Base-by-base conservation (phyloP, 2,888 invertebrate genomes). In the Melanotus villosus region DNA sequence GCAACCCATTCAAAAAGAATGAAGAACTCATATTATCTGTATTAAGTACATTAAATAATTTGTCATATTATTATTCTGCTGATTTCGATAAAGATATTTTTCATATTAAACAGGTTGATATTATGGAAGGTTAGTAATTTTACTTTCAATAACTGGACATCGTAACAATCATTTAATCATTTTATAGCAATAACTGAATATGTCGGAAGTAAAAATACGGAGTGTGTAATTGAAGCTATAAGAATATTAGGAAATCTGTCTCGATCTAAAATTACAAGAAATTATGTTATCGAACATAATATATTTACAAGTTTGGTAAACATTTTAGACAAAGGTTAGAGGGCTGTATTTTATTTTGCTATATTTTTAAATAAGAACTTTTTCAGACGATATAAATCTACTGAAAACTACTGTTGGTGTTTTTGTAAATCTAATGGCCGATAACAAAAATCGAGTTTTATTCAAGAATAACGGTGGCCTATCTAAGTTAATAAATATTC, bases 231-330 rank as follows among this genome's bases (percentile, higher is more conserved):
- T 73, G 95, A 95, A 85, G 90, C 93, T 19, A 91, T 92, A 77
- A 87, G 95, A 70, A 95, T 95, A 62, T 88, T 94, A 73, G 95
- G 95, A 26, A 96, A 96, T 85, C 85, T 96, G 73, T 93, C 95
- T 0, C 87, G 95, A 41, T 91, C 91, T 19, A 87, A 88, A 81
- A 83, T 87, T 70, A 89, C 91, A 0, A 84, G 92, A 68, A 89
- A 89, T 66, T 89, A 88, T 73, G 87, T 94, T 66, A 88, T 92
- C 72, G 87, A 90, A 50, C 88, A 91, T 23, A 92, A 92, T 72
- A 91, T 90, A 0, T 84, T 93, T 26, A 85, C 87, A 45, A 80
- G 86, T 21, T 85, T 92, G 2, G 86, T 90, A 19, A 87, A 88
- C 10, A 88, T 89, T 77, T 81, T 91, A 50, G 87, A 89, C 38